phyloP scores from a whole-genome alignment of 2,797 vertebrate genomes.

The Prunella strophiata region DNA sequence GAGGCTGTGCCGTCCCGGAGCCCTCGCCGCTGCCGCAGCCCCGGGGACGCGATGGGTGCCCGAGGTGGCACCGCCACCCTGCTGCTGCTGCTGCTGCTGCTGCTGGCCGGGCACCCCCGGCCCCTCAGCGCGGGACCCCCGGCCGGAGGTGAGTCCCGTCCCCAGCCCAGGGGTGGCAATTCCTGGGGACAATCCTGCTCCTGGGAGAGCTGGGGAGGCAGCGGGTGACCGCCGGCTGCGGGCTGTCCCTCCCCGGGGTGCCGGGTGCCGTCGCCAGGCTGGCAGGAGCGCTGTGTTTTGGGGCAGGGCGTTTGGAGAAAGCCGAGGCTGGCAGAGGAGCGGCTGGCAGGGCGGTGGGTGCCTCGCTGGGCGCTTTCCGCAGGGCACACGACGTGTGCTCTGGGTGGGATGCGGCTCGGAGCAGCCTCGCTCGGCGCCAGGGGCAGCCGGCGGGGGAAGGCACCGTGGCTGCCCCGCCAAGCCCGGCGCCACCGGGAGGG shows the following conservation, averaged over 20 bases:
- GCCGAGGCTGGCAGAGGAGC: not conserved
- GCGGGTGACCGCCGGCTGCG: rapidly evolving
- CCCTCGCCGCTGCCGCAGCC: not conserved
- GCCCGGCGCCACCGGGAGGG: not conserved
- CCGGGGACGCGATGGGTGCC: conserved; percentile 8
- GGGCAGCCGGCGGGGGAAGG: not conserved
- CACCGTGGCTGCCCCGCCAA: not conserved
- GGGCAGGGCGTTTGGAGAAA: not conserved
- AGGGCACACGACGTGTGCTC: rapidly evolving
- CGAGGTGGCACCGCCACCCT: not conserved
- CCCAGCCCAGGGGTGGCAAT: not conserved
- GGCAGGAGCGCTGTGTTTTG: not conserved
- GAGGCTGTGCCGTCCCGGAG: not conserved
- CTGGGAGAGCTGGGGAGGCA: not conserved
- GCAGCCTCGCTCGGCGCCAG: not conserved
- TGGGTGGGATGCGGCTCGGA: not conserved
- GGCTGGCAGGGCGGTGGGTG: rapidly evolving
- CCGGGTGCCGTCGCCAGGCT: rapidly evolving
- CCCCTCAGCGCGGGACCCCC: not conserved
- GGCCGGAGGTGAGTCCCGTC: conserved; percentile 39
- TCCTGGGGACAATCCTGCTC: rapidly evolving
- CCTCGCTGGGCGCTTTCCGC: rapidly evolving
- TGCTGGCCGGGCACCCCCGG: not conserved
- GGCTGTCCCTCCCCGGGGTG: not conserved
- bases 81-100: not conserved